A percentile compares a stretch with the other conserved stretches of the same genome.
These are phyloP conservation scores for Neomonachus schauinslandi DNA, from an alignment of 2,113 vertebrate genomes.

Conservation along the genomic window DNA sequence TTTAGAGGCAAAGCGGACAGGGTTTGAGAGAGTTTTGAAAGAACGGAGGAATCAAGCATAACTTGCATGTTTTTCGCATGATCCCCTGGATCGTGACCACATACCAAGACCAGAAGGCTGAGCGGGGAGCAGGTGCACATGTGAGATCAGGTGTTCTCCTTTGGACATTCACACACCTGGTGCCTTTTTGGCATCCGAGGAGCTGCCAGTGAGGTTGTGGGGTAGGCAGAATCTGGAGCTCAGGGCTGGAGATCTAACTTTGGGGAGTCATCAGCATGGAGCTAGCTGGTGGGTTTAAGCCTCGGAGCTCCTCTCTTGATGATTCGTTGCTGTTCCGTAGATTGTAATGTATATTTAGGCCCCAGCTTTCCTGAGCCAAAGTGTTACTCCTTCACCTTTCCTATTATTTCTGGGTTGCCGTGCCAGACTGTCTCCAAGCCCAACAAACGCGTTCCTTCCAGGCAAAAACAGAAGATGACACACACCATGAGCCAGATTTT, in stretches of 20 bases:
- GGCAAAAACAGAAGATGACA: constrained; percentile 56
- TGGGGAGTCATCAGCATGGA: neutral
- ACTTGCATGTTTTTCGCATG: neutral
- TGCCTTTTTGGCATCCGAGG: neutral
- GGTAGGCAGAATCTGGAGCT: neutral
- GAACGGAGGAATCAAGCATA: neutral
- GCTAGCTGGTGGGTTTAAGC: neutral
- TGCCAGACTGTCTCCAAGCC: constrained; percentile 1
- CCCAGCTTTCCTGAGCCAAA: neutral
- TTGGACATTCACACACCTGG: neutral
- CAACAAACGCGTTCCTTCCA: neutral
- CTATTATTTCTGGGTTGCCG: neutral
- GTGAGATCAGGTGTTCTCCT: neutral
- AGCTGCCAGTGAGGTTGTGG: neutral
- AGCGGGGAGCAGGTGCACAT: neutral
- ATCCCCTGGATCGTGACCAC: neutral
- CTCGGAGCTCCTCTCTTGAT: too few relatives aligned
- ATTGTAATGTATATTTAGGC: neutral
- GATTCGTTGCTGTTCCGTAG: neutral
- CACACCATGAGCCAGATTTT: constrained; percentile 57
- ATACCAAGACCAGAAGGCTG: neutral
- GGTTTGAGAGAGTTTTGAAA: constrained; percentile 13
- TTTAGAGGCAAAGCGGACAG: neutral
- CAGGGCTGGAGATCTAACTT: neutral
- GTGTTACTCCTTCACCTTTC: neutral